phyloP scores from a whole-genome alignment of 2,113 vertebrate genomes.

The Podocnemis expansa region DNA sequence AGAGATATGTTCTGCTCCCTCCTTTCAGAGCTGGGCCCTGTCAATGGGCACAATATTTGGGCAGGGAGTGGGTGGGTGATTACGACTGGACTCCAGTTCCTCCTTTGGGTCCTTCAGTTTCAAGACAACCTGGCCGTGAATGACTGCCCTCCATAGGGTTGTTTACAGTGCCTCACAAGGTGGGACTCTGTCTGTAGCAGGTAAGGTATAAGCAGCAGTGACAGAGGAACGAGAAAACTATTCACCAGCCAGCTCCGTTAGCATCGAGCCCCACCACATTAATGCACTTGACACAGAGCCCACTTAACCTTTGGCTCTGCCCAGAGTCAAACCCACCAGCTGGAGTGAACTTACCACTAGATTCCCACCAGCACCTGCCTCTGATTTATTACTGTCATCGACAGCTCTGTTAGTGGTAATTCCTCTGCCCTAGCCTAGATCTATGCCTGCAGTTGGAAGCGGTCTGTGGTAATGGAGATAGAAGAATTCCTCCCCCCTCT shows the following conservation, averaged over 20 bases:
- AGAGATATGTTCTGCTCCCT: background rate
- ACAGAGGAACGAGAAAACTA: background rate
- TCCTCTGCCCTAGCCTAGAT: background rate
- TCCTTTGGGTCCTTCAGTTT: background rate
- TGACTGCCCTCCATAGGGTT: too few relatives aligned
- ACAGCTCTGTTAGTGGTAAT: background rate
- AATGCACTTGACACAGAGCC: background rate
- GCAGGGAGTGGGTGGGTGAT: too few relatives aligned
- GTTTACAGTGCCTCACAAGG: background rate
- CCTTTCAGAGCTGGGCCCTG: background rate
- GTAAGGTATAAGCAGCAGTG: background rate
- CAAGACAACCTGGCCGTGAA: background rate
- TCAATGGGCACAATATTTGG: background rate
- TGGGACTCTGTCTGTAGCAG: background rate
- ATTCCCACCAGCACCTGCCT: rapidly evolving
- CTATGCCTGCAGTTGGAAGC: background rate
- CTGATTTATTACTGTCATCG: rapidly evolving
- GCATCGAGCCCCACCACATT: background rate
- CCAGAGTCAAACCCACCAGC: background rate
- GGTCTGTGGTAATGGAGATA: background rate
- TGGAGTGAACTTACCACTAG: background rate
- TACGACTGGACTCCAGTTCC: background rate
- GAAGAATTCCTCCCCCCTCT: background rate
- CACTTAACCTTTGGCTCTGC: background rate
- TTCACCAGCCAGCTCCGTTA: background rate